Conservation (phyloP, 2,888 invertebrate genomes). For the Lepidochitona cinerea region DNA sequence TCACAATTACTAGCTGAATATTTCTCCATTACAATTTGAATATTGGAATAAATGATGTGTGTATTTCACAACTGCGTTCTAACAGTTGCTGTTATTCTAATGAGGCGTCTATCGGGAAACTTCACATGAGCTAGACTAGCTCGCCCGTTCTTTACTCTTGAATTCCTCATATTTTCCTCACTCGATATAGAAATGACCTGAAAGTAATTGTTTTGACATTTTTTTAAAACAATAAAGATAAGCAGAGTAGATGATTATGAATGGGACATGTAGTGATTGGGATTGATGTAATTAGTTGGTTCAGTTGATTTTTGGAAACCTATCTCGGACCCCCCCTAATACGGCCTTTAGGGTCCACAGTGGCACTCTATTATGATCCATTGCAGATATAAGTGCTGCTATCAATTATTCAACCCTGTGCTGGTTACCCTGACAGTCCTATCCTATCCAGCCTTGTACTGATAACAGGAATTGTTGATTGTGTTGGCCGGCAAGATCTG, state of each 20-base stretch:
- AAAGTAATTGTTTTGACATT: neutral
- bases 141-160: no score
- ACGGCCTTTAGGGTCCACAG: neutral
- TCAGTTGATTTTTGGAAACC: neutral
- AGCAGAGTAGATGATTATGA: no score
- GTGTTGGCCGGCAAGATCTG: conserved; percentile 6
- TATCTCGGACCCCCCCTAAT: neutral
- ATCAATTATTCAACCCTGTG: neutral
- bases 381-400: conserved; percentile 1
- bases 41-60: neutral
- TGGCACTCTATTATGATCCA: conserved; percentile 2
- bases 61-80: neutral
- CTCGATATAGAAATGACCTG: neutral
- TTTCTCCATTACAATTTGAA: conserved; percentile 5
- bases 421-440: neutral
- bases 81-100: neutral
- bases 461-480: conserved; percentile 6
- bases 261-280: neutral
- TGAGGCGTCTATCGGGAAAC: no score
- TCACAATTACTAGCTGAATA: neutral
- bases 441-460: neutral
- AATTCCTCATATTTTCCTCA: neutral
- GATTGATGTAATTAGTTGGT: neutral
- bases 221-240: no score
- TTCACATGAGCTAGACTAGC: no score